These are phyloP conservation scores for Hypocryptadius cinnamomeus DNA, from an alignment of 2,113 vertebrate genomes.

Conservation along the genomic window DNA sequence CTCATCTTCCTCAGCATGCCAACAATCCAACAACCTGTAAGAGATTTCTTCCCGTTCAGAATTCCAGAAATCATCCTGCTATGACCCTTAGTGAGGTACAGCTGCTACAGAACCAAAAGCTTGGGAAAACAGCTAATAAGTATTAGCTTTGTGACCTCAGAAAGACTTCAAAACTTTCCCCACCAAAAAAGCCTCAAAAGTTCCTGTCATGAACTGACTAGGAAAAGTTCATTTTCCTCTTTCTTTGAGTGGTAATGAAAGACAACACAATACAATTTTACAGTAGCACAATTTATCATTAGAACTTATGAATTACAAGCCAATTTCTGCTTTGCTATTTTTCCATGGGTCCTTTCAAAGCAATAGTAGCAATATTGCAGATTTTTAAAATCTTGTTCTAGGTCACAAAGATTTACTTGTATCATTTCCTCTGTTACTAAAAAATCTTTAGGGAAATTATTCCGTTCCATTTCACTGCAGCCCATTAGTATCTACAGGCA, in stretches of 20 bases:
- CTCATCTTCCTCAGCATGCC: background rate
- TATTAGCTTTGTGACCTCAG: background rate
- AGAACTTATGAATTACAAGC: background rate
- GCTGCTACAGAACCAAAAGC: background rate
- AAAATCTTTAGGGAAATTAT: background rate
- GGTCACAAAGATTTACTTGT: background rate
- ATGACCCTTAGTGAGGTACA: accelerated
- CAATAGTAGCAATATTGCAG: background rate
- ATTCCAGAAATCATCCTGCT: background rate
- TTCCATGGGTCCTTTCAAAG: background rate
- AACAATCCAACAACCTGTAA: accelerated
- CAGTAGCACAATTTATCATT: background rate
- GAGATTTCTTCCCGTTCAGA: background rate
- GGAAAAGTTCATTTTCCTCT: background rate
- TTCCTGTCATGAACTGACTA: background rate
- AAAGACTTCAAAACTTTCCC: background rate
- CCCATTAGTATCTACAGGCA: background rate
- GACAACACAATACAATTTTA: background rate
- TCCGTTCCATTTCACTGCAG: background rate
- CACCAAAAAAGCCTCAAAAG: background rate
- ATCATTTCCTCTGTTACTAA: background rate
- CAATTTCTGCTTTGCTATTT: background rate
- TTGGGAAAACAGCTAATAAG: background rate
- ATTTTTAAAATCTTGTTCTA: background rate
- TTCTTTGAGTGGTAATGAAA: background rate